Conservation (phyloP, 2,888 invertebrate genomes). For the Isotomurus palustris region DNA sequence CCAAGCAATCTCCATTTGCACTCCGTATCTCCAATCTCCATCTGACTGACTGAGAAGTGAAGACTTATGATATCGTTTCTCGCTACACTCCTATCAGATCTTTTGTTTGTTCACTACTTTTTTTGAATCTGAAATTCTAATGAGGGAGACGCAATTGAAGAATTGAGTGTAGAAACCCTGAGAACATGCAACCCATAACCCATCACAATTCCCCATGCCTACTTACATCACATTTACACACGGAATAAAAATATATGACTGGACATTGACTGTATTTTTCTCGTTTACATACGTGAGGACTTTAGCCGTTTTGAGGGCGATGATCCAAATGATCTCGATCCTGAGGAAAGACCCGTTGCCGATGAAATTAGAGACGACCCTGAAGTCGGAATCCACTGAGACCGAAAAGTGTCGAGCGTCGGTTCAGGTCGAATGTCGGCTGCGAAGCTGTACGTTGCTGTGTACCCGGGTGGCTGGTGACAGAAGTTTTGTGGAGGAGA, state of each 20-base stretch:
- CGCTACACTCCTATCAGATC: too few relatives aligned
- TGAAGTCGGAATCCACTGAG: slow-evolving; percentile 46
- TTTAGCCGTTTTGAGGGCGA: slow-evolving; percentile 35
- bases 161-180: too few relatives aligned
- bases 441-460: slow-evolving; percentile 76
- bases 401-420: slow-evolving; percentile 49
- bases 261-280: not conserved
- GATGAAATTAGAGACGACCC: slow-evolving; percentile 27
- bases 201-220: too few relatives aligned
- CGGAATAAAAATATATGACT: not conserved
- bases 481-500: slow-evolving; percentile 41
- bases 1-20: too few relatives aligned
- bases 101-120: too few relatives aligned
- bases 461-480: slow-evolving; percentile 58
- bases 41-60: too few relatives aligned
- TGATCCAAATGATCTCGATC: slow-evolving; percentile 25
- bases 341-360: slow-evolving; percentile 21
- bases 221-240: too few relatives aligned
- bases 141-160: too few relatives aligned
- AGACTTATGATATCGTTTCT: too few relatives aligned
- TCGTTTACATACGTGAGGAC: slow-evolving; percentile 24
- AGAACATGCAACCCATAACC: too few relatives aligned
- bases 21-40: too few relatives aligned
- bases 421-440: slow-evolving; percentile 66
- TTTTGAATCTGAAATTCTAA: too few relatives aligned